Conservation (phyloP, 2,888 invertebrate species). For the Leptura quadrifasciata region DNA sequence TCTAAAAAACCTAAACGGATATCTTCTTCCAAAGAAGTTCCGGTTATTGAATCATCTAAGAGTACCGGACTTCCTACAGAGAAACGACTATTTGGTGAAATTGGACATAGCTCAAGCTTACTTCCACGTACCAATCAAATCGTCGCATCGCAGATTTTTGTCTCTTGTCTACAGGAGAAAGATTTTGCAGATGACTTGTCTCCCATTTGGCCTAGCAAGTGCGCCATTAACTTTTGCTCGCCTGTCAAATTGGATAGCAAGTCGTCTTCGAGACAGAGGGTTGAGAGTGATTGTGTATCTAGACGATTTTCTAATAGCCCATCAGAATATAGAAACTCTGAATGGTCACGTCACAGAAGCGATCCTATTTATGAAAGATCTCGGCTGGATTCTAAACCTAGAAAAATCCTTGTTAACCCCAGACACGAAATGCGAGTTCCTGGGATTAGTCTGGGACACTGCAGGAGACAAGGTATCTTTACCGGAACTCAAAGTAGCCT, state of each 20-base stretch:
- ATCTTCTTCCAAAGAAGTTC: slow-evolving; percentile 41
- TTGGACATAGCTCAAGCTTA: slow-evolving; percentile 44
- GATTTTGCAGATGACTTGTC: slow-evolving; percentile 47
- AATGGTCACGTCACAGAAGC: not conserved
- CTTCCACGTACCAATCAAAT: slow-evolving; percentile 39
- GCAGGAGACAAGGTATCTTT: not conserved
- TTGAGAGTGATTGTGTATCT: no score
- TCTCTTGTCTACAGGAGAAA: slow-evolving; percentile 32
- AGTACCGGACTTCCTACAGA: slow-evolving; percentile 42
- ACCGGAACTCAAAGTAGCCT: not conserved
- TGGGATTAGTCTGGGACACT: not conserved
- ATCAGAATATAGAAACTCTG: no score
- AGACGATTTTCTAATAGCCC: no score
- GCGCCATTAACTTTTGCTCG: slow-evolving; percentile 17
- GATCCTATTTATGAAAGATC: not conserved
- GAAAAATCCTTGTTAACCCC: not conserved
- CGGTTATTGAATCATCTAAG: slow-evolving; percentile 39
- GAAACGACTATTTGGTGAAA: slow-evolving; percentile 41
- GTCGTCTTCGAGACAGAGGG: no score
- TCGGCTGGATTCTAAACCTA: not conserved
- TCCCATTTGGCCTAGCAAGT: slow-evolving; percentile 51
- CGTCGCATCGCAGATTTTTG: slow-evolving; percentile 44
- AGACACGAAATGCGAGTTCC: not conserved
- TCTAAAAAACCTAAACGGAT: slow-evolving; percentile 41
- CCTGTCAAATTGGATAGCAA: not conserved